These are phyloP conservation scores for Drusus annulatus DNA, from an alignment of 1,140 invertebrate species.

Conservation along the genomic window DNA sequence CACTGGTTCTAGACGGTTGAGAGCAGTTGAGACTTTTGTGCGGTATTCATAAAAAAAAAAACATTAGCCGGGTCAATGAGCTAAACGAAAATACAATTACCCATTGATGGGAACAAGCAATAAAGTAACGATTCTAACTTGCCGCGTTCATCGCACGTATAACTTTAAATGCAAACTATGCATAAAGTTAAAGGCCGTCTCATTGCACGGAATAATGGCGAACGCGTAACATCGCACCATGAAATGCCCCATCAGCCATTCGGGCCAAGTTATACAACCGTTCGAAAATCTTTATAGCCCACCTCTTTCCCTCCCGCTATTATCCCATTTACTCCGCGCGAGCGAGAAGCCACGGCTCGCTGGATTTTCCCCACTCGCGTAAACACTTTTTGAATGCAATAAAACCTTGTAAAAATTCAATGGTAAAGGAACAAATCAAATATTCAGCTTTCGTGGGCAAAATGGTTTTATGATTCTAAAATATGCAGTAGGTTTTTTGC, in stretches of 20 bases:
- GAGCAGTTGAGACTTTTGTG: too few species aligned
- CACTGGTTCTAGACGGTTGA: too few species aligned
- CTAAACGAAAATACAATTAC: too few species aligned
- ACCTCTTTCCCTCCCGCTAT: not conserved
- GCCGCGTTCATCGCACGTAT: too few species aligned
- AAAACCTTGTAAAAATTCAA: constrained; percentile 5
- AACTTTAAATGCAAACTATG: constrained; percentile 2
- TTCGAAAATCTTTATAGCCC: constrained; percentile 1
- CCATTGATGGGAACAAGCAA: too few species aligned
- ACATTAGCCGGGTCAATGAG: too few species aligned
- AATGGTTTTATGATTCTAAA: too few species aligned
- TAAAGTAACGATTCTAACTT: too few species aligned
- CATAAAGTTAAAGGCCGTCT: constrained; percentile 1
- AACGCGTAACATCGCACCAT: not conserved
- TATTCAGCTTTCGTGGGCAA: too few species aligned
- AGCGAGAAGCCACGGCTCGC: not conserved
- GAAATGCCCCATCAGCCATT: constrained; percentile 9
- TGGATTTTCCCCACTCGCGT: not conserved
- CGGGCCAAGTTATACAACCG: not conserved
- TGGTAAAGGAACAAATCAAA: not conserved
- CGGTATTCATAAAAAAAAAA: too few species aligned
- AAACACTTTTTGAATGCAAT: not conserved
- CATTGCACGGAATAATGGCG: not conserved
- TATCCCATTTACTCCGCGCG: not conserved
- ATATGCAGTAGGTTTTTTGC: too few species aligned